Evolutionary conservation across 2,888 invertebrate species (phyloP).

Genomic region (Pseudolycoriella hygida): DNA sequence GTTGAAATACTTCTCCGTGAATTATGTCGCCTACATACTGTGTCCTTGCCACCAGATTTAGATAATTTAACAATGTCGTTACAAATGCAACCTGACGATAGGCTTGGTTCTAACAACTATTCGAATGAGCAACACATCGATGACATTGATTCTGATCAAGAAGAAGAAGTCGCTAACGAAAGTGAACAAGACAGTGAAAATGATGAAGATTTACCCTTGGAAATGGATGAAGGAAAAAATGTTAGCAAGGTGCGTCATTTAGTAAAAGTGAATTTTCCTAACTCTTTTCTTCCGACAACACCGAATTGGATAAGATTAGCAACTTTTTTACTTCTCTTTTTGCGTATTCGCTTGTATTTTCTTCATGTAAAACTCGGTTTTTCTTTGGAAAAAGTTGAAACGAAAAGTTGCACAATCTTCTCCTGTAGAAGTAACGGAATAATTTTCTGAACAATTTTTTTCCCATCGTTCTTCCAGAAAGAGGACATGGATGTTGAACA

Average conservation of each 20-base stretch:
- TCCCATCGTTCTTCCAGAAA: constrained; percentile 28
- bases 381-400: no score
- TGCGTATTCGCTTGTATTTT: no score
- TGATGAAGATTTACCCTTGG: constrained; percentile 67
- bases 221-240: constrained; percentile 66
- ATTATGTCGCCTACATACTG: constrained; percentile 78
- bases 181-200: constrained; percentile 50
- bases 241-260: constrained; percentile 42
- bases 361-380: no score
- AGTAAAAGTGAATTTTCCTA: no score
- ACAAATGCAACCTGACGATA: constrained; percentile 19
- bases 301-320: no score
- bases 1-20: constrained; percentile 81
- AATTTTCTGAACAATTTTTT: constrained; percentile 1
- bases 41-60: constrained; percentile 84
- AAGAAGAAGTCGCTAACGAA: constrained; percentile 33
- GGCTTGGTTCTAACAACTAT: constrained; percentile 6
- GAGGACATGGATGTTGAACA: constrained; percentile 85
- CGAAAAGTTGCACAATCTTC: no score
- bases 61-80: constrained; percentile 55
- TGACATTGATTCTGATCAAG: constrained; percentile 29
- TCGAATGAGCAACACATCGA: constrained; percentile 24
- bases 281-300: no score
- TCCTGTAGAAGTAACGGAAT: not conserved
- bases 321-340: no score